Conservation (phyloP, 2,113 vertebrate genomes). For the Ceratotherium simum region DNA sequence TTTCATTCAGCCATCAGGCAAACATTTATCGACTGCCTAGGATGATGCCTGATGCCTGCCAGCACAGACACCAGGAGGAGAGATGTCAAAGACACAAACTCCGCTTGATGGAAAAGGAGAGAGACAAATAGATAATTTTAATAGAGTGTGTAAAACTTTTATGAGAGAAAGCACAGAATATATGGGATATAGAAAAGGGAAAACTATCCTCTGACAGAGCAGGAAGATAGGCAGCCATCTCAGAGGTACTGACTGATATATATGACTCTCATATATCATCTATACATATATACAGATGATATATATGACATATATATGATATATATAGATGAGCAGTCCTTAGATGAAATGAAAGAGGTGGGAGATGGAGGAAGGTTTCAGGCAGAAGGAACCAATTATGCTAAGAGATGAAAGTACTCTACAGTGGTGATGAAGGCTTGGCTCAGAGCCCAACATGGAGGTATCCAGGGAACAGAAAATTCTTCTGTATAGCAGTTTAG, state of each 20-base stretch:
- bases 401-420: background rate
- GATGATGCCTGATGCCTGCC: background rate
- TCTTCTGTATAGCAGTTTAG: background rate
- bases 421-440: background rate
- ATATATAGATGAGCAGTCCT: background rate
- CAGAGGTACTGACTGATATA: background rate
- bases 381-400: background rate
- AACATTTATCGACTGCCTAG: background rate
- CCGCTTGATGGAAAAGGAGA: background rate
- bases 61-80: background rate
- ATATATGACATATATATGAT: background rate
- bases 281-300: no score
- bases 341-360: background rate
- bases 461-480: background rate
- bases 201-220: background rate
- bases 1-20: background rate
- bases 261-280: background rate
- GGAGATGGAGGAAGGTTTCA: background rate
- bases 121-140: background rate
- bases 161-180: background rate
- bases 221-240: background rate
- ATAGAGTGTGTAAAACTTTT: background rate
- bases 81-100: background rate
- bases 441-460: background rate
- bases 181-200: background rate